Conservation (phyloP, 2,888 invertebrate genomes). For the Monopis laevigella region DNA sequence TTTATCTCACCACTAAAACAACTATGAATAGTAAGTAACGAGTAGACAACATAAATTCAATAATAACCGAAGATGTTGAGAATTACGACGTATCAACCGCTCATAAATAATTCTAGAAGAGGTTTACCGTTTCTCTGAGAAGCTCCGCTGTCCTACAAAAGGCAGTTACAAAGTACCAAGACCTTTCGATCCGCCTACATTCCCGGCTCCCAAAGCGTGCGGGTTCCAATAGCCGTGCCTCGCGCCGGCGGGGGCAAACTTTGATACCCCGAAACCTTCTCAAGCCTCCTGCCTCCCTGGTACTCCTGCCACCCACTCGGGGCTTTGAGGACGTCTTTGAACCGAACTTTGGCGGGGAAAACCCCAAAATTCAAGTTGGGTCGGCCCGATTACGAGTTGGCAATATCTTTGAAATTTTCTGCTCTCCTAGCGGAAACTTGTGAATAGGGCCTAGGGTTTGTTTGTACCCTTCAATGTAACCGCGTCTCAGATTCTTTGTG, state of each 20-base stretch:
- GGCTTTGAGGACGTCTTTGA: constrained; percentile 65
- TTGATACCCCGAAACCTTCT: constrained; percentile 50
- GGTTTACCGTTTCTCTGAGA: too few species aligned
- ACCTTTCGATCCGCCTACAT: constrained; percentile 37
- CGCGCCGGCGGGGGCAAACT: constrained; percentile 55
- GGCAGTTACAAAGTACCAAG: constrained; percentile 45
- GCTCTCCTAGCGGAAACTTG: constrained; percentile 37
- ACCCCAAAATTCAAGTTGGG: constrained; percentile 61
- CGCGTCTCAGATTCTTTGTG: constrained; percentile 5
- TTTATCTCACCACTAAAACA: too few species aligned
- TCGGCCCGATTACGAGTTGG: constrained; percentile 56
- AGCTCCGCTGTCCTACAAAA: too few species aligned
- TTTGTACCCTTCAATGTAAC: constrained; percentile 4
- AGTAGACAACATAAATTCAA: constrained; percentile 5
- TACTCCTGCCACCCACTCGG: constrained; percentile 51
- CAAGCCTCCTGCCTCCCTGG: constrained; percentile 42
- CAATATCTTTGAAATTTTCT: constrained; percentile 60
- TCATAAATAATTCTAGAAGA: constrained; percentile 4
- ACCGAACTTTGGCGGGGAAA: constrained; percentile 58
- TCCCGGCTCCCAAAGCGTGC: constrained; percentile 10
- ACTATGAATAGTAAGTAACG: constrained; percentile 1
- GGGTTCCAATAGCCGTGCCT: constrained; percentile 17
- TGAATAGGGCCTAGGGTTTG: constrained; percentile 13
- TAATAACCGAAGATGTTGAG: constrained; percentile 7
- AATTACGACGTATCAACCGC: constrained; percentile 5